Evolutionary conservation across 1,140 invertebrate species (phyloP).

Genomic region (Drosophila parvula): DNA sequence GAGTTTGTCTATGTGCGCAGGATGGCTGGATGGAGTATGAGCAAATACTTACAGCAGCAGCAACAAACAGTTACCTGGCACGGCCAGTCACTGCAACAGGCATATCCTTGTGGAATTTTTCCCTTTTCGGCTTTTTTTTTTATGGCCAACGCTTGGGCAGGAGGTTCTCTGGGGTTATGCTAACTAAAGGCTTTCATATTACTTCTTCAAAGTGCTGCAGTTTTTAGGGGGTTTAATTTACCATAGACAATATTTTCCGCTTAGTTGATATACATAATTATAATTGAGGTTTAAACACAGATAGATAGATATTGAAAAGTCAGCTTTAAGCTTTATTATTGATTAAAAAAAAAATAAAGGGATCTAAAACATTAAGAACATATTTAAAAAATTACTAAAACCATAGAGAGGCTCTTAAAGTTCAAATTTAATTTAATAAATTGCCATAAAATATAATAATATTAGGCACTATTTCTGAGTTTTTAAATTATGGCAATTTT

Average conservation of each 20-base stretch:
- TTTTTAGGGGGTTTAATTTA: not conserved
- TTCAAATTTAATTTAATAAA: not conserved
- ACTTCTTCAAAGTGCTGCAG: not conserved
- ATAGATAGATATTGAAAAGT: not conserved
- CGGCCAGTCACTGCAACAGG: conserved; percentile 6
- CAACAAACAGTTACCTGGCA: conserved; percentile 1
- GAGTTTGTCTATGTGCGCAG: conserved; percentile 69
- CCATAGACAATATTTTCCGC: not conserved
- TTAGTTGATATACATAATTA: not conserved
- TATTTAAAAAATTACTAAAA: not conserved
- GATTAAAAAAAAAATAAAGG: too few relatives aligned
- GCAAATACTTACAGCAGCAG: conserved; percentile 27
- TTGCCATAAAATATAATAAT: too few relatives aligned
- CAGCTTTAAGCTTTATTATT: too few relatives aligned
- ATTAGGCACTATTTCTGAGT: too few relatives aligned
- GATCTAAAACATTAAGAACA: not conserved
- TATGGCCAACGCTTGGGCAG: not conserved
- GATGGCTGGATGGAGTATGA: conserved; percentile 11
- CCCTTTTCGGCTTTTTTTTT: conserved; percentile 12
- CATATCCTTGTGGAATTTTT: conserved; percentile 11
- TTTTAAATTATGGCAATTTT: too few relatives aligned
- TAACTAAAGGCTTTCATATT: not conserved
- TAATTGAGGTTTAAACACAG: not conserved
- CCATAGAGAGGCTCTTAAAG: too few relatives aligned
- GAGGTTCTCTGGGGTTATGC: not conserved